Percentiles rank a stretch among this genome's conserved stretches.
phyloP scores from a whole-genome alignment of 2,797 vertebrate species.

The Acridotheres tristis region DNA sequence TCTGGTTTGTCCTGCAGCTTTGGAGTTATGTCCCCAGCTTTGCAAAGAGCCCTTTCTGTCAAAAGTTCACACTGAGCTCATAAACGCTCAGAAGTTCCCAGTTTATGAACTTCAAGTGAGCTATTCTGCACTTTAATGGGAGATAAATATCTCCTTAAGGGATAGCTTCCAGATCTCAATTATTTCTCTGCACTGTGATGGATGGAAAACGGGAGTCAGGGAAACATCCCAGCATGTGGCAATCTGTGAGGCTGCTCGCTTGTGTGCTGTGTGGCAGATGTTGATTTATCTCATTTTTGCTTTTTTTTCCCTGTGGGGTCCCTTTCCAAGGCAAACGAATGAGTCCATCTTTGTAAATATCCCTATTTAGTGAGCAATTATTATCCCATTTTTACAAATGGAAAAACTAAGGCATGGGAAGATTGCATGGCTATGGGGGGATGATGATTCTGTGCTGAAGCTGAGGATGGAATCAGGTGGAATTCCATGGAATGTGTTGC shows the following conservation, averaged over 20 bases:
- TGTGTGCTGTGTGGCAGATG: not conserved
- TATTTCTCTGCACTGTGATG: not conserved
- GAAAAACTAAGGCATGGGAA: not conserved
- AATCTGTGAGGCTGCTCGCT: not conserved
- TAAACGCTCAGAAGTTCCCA: not conserved
- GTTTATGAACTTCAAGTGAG: not conserved
- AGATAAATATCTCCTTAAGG: slow-evolving; percentile 4
- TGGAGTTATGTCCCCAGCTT: not conserved
- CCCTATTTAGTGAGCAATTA: not conserved
- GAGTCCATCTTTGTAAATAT: not conserved
- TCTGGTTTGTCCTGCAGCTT: not conserved
- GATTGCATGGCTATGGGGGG: not conserved
- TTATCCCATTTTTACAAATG: not conserved
- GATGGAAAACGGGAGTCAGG: not conserved
- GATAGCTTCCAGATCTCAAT: not conserved
- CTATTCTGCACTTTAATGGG: not conserved
- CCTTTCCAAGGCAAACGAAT: not conserved
- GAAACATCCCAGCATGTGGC: not conserved
- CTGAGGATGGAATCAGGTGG: not conserved
- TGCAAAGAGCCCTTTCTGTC: not conserved
- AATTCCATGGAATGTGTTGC: not conserved
- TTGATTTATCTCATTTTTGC: not conserved
- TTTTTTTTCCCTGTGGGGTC: not conserved
- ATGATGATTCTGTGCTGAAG: not conserved
- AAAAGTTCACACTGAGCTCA: not conserved